phyloP scores from a whole-genome alignment of 2,888 invertebrate species.

The Hetaerina titia region DNA sequence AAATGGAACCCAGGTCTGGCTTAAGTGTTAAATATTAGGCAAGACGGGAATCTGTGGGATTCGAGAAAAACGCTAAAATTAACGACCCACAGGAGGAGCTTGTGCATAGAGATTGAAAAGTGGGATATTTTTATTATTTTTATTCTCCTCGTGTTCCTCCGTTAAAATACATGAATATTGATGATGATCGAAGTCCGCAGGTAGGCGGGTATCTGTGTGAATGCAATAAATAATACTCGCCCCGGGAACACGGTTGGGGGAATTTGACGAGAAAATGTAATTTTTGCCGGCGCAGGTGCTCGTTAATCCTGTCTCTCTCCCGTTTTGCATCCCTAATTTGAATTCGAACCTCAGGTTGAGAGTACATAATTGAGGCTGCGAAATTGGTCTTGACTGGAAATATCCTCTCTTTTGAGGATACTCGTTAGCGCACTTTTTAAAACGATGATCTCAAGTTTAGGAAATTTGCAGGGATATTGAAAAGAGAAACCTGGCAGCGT shows the following conservation, averaged over 20 bases:
- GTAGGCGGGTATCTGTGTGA: background rate
- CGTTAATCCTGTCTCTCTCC: background rate
- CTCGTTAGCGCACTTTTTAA: background rate
- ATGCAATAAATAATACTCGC: conserved; percentile 16
- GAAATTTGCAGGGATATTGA: background rate
- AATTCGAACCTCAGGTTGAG: background rate
- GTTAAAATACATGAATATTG: conserved; percentile 17
- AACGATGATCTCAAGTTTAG: background rate
- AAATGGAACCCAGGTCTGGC: background rate
- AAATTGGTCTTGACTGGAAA: background rate
- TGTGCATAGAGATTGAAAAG: background rate
- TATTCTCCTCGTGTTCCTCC: background rate
- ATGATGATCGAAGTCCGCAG: conserved; percentile 15
- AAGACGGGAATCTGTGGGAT: background rate
- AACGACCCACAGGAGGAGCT: background rate
- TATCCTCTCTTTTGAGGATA: background rate
- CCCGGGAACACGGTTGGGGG: background rate
- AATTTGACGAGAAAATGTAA: conserved; percentile 35
- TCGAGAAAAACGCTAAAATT: conserved; percentile 7
- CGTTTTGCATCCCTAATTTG: conserved; percentile 10
- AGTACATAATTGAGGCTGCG: background rate
- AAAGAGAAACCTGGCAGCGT: background rate
- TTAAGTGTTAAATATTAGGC: background rate
- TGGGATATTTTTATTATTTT: conserved; percentile 5
- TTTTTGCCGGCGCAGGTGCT: conserved; percentile 24